These are phyloP conservation scores for Cassiopea xamachana DNA, from an alignment of 30 jellyfish, hydroid and myxozoan species.

Conservation along the genomic window DNA sequence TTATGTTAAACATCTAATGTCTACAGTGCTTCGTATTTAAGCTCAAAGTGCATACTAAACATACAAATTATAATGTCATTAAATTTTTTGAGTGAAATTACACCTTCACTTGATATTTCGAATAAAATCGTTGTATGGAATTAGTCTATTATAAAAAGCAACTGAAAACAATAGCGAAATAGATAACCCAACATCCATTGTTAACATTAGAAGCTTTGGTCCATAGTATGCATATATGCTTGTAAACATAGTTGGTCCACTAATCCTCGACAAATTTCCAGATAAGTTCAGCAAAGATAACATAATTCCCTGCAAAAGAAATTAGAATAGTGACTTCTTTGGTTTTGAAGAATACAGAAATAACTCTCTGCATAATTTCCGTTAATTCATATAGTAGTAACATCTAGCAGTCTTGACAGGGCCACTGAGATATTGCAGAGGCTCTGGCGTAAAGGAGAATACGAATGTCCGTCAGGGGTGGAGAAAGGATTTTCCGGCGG, in stretches of 20 bases:
- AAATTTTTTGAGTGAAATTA: too few species aligned
- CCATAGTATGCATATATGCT: conserved; percentile 55
- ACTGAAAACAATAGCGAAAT: conserved; percentile 12
- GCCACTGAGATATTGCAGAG: too few species aligned
- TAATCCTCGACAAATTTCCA: conserved; percentile 58
- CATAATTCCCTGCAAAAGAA: conserved; percentile 46
- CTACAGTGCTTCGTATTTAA: too few species aligned
- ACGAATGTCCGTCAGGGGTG: too few species aligned
- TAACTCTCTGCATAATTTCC: too few species aligned
- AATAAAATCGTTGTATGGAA: conserved; percentile 34
- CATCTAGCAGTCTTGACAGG: too few species aligned
- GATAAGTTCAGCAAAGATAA: conserved; percentile 42
- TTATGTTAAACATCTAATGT: too few species aligned
- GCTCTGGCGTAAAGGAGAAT: too few species aligned
- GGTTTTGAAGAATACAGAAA: background rate
- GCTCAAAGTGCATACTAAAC: too few species aligned
- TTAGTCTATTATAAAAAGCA: conserved; percentile 35
- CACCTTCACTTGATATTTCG: background rate
- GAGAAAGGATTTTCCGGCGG: too few species aligned
- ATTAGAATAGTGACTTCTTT: background rate
- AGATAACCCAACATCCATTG: conserved; percentile 54
- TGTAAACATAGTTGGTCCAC: conserved; percentile 64
- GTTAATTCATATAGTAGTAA: too few species aligned
- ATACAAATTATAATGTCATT: too few species aligned
- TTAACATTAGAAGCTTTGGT: conserved; percentile 33